Base-by-base conservation (phyloP, 2,113 vertebrate species). In the Neogale vison region DNA sequence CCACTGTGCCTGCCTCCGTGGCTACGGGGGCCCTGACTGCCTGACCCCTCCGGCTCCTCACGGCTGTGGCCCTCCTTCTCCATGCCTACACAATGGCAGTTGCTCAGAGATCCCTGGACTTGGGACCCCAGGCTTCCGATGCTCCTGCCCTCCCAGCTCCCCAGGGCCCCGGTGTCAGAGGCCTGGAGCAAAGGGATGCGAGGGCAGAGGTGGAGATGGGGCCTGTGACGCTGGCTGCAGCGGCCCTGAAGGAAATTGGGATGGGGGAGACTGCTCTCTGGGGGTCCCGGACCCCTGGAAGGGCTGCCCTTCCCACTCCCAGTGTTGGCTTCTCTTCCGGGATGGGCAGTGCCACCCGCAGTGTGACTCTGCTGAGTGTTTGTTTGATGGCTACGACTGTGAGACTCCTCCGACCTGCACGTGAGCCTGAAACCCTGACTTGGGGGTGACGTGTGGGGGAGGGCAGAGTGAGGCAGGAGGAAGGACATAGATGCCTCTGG, bases 331-430 rank as follows among this genome's bases (percentile, higher is more conserved):
- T 90, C 99, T 99, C 97, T 99, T 99, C 96, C 98, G 97, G 26
- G 98, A 99, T 11, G 98, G 99, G 24, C 95, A 96, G 4, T 99
- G 99, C 97, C 98, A 99, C 97, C 92, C 67, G 3, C 98, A 99
- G 7, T 99, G 99, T 59, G 96, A 96, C 65, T 98, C 98, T 3
- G 97, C 99, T 0, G 98, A 98, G 15, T 99, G 99, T 97, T 98
- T 99, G 31, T 98, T 98, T 79, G 99, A 99, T 2, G 99, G 99
- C 39, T 99, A 99, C 1, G 99, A 99, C 98, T 99, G 99, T 77
- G 95, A 99, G 82, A 97, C 97, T 36, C 96, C 96, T 79, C 82
- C 95, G 23, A 80, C 91, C 87, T 99, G 99, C 99, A 99, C 97
- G 99, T 99, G 61, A 98, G 98, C 79, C 87, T 94, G 42, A 63